phyloP scores from a whole-genome alignment of 2,113 vertebrate species.

The Sialia sialis region DNA sequence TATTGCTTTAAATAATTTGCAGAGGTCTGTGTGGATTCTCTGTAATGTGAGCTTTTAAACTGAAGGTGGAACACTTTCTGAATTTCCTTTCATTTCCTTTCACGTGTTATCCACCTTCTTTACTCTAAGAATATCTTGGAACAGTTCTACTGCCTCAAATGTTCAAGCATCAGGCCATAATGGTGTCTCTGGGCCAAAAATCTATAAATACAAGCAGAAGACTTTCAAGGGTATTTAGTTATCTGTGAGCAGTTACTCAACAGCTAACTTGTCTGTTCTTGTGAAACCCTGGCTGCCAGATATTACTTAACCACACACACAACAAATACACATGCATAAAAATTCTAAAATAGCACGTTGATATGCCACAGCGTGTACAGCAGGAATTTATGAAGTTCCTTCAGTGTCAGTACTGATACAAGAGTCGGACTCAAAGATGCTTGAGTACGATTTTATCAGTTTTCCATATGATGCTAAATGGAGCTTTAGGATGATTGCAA shows the following conservation, averaged over 20 bases:
- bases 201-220: background rate
- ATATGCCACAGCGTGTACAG: background rate
- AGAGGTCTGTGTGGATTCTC: background rate
- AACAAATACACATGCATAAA: background rate
- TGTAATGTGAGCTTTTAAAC: background rate
- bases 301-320: background rate
- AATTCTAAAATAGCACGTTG: background rate
- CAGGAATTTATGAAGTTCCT: background rate
- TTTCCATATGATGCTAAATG: background rate
- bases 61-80: background rate
- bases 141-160: background rate
- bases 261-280: background rate
- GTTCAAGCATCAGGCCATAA: background rate
- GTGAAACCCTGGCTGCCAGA: background rate
- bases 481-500: background rate
- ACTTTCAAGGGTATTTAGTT: background rate
- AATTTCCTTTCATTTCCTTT: background rate
- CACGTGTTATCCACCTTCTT: background rate
- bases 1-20: background rate
- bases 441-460: background rate
- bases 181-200: background rate
- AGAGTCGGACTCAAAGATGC: accelerated
- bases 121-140: background rate
- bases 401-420: background rate
- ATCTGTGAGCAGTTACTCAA: background rate